Evolutionary conservation across 1,140 invertebrate genomes (phyloP).

Genomic region (Lepidurus couesii): DNA sequence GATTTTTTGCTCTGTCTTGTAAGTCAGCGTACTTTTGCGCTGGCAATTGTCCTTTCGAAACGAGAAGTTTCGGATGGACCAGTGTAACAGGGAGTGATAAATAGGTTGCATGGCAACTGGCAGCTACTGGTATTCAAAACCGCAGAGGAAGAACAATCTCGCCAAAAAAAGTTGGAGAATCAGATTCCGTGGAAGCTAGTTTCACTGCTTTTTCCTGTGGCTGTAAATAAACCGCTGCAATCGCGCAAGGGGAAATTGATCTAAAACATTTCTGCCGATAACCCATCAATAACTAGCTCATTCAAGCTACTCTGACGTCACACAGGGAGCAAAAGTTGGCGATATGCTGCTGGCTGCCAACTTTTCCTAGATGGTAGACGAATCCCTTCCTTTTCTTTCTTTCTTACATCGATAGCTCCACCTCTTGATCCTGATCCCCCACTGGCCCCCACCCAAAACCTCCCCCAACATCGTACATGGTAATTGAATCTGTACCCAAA

Average conservation of each 20-base stretch:
- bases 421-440: background rate
- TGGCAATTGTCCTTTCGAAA: no score
- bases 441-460: background rate
- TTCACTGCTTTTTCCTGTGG: background rate
- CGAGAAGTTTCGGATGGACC: background rate
- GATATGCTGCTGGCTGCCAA: background rate
- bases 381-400: background rate
- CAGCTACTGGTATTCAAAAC: no score
- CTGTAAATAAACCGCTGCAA: background rate
- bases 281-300: background rate
- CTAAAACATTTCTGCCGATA: background rate
- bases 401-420: background rate
- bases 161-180: no score
- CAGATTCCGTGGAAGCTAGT: no score
- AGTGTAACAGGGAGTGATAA: background rate
- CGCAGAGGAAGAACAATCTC: no score
- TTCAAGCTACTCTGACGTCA: background rate
- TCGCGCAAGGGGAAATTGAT: background rate
- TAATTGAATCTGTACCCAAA: background rate
- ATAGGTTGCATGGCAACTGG: conserved; percentile 4
- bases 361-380: background rate
- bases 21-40: no score
- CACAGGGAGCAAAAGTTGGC: background rate
- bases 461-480: background rate
- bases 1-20: no score